Percentiles rank a stretch among this genome's conserved stretches.
phyloP scores from a whole-genome alignment of 2,797 vertebrate genomes.

The Sebastes diploproa region DNA sequence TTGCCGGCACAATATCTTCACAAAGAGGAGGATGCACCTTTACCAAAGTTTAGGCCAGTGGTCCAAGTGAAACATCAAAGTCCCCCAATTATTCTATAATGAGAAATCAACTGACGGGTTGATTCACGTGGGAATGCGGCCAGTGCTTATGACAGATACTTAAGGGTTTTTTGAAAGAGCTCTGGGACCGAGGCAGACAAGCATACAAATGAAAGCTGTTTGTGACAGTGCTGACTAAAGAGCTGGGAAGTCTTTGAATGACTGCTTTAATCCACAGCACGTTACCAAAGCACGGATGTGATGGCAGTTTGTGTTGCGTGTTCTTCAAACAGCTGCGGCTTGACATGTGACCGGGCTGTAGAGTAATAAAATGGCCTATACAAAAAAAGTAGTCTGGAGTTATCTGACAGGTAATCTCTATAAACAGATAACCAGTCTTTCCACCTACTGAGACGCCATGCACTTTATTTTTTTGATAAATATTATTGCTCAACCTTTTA shows the following conservation, averaged over 20 bases:
- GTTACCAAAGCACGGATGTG: not conserved
- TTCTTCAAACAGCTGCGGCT: not conserved
- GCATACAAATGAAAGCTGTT: constrained; percentile 33
- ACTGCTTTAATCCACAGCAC: not conserved
- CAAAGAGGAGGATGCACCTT: not conserved
- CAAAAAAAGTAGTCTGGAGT: not conserved
- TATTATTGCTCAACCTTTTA: too few species aligned
- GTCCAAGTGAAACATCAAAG: constrained; percentile 5
- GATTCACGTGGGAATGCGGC: constrained; percentile 1
- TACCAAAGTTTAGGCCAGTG: not conserved
- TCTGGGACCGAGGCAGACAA: constrained; percentile 5
- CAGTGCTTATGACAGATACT: not conserved
- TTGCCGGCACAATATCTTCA: not conserved
- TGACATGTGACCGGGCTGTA: not conserved
- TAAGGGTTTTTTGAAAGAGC: constrained; percentile 4
- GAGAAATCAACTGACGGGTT: constrained; percentile 2
- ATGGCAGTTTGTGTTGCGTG: not conserved
- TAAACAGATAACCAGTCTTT: not conserved
- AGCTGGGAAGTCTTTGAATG: not conserved
- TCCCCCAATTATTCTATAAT: not conserved
- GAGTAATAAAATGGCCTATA: not conserved
- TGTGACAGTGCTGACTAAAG: not conserved
- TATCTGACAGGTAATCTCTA: not conserved
- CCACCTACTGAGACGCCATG: too few species aligned
- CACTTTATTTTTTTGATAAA: too few species aligned